phyloP scores from a whole-genome alignment of 2,113 vertebrate species.

The Lucifuga dentata region DNA sequence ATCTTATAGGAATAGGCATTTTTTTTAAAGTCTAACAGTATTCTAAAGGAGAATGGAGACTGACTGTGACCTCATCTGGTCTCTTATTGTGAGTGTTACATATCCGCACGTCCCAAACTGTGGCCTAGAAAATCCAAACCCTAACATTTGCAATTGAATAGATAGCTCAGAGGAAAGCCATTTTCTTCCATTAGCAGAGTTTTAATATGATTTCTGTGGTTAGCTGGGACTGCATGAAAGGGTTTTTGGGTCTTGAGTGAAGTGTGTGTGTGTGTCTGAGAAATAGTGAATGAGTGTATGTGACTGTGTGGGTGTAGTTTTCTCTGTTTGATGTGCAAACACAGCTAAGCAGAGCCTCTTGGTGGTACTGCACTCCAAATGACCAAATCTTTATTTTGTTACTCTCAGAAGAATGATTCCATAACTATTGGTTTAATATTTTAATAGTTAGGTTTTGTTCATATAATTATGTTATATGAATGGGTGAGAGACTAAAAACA shows the following conservation, averaged over 20 bases:
- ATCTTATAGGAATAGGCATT: too few relatives aligned
- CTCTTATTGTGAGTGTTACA: neutral
- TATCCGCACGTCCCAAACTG: neutral
- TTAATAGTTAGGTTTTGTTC: constrained; percentile 81
- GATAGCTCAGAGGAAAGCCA: neutral
- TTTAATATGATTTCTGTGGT: constrained; percentile 15
- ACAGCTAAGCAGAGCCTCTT: constrained; percentile 59
- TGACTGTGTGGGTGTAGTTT: constrained; percentile 37
- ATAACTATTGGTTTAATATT: constrained; percentile 77
- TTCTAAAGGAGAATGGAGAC: too few relatives aligned
- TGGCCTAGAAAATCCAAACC: constrained; percentile 3
- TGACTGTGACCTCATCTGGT: too few relatives aligned
- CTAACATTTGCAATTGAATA: constrained; percentile 10
- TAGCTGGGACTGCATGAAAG: constrained; percentile 15
- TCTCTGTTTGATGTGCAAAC: constrained; percentile 65
- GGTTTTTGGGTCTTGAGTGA: constrained; percentile 20
- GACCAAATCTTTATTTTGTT: constrained; percentile 87
- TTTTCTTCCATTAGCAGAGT: constrained; percentile 13
- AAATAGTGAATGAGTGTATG: constrained; percentile 15
- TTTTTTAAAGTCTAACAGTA: too few relatives aligned
- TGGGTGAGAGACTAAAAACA: constrained; percentile 83
- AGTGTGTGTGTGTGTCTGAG: constrained; percentile 12
- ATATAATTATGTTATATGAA: constrained; percentile 79
- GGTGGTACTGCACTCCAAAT: constrained; percentile 73
- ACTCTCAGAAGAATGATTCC: constrained; percentile 76